These are phyloP conservation scores for Eurosta solidaginis DNA, from an alignment of 1,140 invertebrate genomes.

Conservation along the genomic window DNA sequence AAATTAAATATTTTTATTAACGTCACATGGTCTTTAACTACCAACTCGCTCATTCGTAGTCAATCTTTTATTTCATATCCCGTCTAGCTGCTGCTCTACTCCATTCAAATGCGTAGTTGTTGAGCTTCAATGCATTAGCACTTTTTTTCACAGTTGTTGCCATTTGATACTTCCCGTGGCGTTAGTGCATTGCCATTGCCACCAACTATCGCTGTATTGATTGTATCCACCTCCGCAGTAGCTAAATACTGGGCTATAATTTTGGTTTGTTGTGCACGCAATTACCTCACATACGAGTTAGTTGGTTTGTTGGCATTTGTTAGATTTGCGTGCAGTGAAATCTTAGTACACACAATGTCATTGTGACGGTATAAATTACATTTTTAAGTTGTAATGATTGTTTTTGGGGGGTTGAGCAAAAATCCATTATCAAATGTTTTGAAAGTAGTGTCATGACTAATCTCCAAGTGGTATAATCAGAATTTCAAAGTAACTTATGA, in stretches of 20 bases:
- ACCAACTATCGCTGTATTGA: too few species aligned
- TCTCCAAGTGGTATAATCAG: too few species aligned
- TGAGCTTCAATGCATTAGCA: background rate
- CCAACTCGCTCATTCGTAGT: too few species aligned
- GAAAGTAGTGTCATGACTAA: too few species aligned
- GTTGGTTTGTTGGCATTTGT: background rate
- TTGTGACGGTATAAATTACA: background rate
- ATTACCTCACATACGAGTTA: background rate
- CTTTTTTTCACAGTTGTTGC: background rate
- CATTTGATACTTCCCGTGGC: background rate
- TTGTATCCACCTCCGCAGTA: background rate
- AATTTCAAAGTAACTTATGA: too few species aligned
- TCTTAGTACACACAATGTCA: background rate
- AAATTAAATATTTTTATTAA: constrained; percentile 21
- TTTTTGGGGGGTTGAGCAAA: background rate
- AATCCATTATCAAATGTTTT: too few species aligned
- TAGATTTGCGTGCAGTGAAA: background rate
- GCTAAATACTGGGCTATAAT: background rate
- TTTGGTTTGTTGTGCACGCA: background rate
- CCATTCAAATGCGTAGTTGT: too few species aligned
- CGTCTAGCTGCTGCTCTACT: too few species aligned
- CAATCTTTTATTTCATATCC: too few species aligned
- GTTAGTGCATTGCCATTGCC: background rate
- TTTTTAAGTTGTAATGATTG: background rate
- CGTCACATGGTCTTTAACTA: constrained; percentile 3